phyloP scores from a whole-genome alignment of 2,888 invertebrate genomes.

The Tricholauxania praeusta region DNA sequence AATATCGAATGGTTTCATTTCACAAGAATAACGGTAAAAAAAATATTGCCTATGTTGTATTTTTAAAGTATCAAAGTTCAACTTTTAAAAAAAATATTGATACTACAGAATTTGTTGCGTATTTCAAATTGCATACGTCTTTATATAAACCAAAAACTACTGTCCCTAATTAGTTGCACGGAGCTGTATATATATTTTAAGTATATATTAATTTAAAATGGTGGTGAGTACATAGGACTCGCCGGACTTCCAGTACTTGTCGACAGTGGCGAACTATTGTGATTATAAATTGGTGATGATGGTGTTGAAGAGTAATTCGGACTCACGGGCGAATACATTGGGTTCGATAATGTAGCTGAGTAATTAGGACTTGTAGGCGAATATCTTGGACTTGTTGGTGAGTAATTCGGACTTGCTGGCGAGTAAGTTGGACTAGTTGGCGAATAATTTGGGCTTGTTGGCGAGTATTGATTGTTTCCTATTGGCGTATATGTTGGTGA shows the following conservation, averaged over 20 bases:
- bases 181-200: no score
- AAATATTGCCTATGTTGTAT: no score
- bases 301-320: slow-evolving; percentile 38
- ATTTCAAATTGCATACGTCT: no score
- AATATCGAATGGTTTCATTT: no score
- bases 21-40: no score
- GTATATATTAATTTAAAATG: slow-evolving; percentile 1
- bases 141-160: no score
- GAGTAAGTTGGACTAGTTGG: slow-evolving; percentile 80
- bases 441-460: slow-evolving; percentile 78
- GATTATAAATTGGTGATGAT: slow-evolving; percentile 29
- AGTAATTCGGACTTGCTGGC: slow-evolving; percentile 79
- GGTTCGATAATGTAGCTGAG: slow-evolving; percentile 73
- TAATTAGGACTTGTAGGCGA: slow-evolving; percentile 80
- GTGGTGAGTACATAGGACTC: slow-evolving; percentile 39
- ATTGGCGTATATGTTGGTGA: slow-evolving; percentile 82
- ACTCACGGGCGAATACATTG: slow-evolving; percentile 37
- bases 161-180: no score
- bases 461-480: slow-evolving; percentile 70
- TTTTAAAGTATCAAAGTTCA: no score
- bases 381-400: slow-evolving; percentile 79
- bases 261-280: slow-evolving; percentile 26
- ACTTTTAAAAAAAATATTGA: no score
- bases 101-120: no score
- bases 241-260: slow-evolving; percentile 32